Base-by-base conservation (phyloP, 2,797 vertebrate genomes). In the Craterocephalus amniculus region DNA sequence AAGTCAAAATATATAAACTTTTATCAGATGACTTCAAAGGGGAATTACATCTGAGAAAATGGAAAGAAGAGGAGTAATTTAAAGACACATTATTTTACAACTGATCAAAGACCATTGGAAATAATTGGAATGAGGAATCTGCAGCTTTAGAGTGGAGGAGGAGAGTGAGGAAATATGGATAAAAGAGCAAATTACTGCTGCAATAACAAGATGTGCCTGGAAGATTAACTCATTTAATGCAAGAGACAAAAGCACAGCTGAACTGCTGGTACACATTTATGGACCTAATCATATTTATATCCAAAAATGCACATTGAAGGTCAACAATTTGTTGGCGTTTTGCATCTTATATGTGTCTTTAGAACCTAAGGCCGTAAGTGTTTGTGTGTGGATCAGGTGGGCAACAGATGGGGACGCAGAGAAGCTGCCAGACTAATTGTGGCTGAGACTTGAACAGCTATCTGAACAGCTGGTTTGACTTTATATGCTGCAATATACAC, bases 371-470 rank as follows among this genome's bases (percentile, higher is more conserved):
- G 35, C 43, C 58, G 36, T 56, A 49, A 22, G 26, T 57, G 70
- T 75, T 48, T 73, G 78, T 75, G 52, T 73, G 78, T 76, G 78
- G 87, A 79, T 87, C 79, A 85, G 83, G 86, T 89, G 83, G 85
- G 78, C 72, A 76, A 63, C 85, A 89, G 86, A 89, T 87, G 88
- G 88, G 56, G 49, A 73, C 69, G 79, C 51, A 32, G 60, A 72
- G 69, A 70, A 83, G 79, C 38, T 83, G 84, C 79, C 88, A 84
- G 79, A 84, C 86, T 84, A 77, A 74, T 86, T 45, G 75, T 70
- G 78, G 74, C 61, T 43, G 61, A 78, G 69, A 65, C 78, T 79
- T 61, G 63, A 59, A 61, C 71, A 38, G 12, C 63, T 67, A 45
- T 71, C 65, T 72, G 43, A 80, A 45, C 29, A 26, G 52, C 12